Evolutionary conservation across 2,113 vertebrate genomes (phyloP).

Genomic region (Cisticola juncidis): DNA sequence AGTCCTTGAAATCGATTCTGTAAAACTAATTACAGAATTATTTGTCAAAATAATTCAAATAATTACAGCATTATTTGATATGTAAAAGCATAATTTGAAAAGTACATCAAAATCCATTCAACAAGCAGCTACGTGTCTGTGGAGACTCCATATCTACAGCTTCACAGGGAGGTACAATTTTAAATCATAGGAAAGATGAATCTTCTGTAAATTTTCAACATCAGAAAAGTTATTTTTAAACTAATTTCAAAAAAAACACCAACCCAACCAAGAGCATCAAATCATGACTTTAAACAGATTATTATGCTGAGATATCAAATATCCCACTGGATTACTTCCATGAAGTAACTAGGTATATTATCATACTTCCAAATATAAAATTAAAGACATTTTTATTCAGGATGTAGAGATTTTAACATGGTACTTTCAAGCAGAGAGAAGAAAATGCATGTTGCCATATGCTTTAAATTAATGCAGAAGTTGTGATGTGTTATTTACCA

Average conservation of each 20-base stretch:
- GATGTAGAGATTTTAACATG: background rate
- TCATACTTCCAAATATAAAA: background rate
- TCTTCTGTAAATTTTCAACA: background rate
- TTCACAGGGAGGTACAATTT: background rate
- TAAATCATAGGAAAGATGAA: background rate
- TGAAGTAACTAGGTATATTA: background rate
- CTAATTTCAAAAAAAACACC: background rate
- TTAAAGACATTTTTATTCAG: background rate
- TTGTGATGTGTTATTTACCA: background rate
- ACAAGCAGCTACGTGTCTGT: background rate
- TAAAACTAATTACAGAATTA: background rate
- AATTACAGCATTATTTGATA: background rate
- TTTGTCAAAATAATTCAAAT: background rate
- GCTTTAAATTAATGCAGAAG: background rate
- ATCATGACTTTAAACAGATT: conserved; percentile 25
- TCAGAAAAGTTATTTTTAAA: background rate
- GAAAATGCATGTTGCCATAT: background rate
- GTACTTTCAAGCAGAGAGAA: background rate
- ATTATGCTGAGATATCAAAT: background rate
- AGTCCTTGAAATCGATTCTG: background rate
- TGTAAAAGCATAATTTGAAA: background rate
- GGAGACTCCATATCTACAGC: background rate
- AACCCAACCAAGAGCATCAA: background rate
- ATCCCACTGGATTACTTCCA: background rate
- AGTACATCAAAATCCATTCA: background rate